Conservation (phyloP, 2,113 vertebrate species). For the Megaceryle maxima region DNA sequence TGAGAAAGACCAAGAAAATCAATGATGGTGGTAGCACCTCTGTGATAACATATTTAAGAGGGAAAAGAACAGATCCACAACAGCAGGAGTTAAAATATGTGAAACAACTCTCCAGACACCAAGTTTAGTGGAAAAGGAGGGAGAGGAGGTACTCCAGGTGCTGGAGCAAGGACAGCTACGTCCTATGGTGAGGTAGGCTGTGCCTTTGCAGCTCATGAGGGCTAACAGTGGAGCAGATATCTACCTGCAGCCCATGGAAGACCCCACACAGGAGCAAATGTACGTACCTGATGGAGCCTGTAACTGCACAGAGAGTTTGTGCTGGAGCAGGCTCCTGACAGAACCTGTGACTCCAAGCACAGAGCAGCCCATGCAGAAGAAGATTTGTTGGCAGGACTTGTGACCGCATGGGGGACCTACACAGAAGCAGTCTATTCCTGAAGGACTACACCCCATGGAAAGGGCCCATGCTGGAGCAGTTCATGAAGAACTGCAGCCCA, state of each 20-base stretch:
- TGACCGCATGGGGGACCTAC: neutral
- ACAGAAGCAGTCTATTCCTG: neutral
- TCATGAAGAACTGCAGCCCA: neutral
- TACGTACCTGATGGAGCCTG: neutral
- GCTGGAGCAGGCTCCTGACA: neutral
- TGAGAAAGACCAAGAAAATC: neutral
- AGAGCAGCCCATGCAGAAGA: neutral
- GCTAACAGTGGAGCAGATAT: neutral
- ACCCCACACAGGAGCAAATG: fast-evolving
- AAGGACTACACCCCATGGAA: neutral
- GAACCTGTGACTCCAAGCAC: fast-evolving
- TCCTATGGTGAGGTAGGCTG: neutral
- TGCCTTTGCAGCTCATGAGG: neutral
- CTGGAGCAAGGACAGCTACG: too few species aligned
- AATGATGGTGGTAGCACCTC: neutral
- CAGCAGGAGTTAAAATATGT: neutral
- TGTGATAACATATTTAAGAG: neutral
- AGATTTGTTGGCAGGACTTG: neutral
- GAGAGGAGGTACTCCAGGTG: too few species aligned
- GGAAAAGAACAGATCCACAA: neutral
- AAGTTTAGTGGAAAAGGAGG: too few species aligned
- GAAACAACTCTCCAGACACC: neutral
- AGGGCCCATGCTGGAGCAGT: neutral
- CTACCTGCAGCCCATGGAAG: fast-evolving
- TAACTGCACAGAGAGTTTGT: too few species aligned